Evolutionary conservation across 2,888 invertebrate genomes (phyloP).

Genomic region (Mechanitis messenoides): DNA sequence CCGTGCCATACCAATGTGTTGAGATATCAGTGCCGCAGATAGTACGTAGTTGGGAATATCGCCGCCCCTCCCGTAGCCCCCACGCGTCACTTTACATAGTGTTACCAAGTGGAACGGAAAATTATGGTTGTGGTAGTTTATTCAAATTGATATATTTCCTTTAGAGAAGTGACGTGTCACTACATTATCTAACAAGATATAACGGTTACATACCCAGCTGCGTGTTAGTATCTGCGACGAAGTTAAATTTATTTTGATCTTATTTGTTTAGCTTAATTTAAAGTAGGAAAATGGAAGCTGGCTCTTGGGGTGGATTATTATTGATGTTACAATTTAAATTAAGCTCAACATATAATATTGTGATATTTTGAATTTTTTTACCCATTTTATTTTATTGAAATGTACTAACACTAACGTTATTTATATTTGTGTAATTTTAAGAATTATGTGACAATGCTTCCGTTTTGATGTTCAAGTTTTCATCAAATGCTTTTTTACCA

Average conservation of each 20-base stretch:
- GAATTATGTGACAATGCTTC: constrained; percentile 63
- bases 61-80: constrained; percentile 39
- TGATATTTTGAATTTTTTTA: constrained; percentile 74
- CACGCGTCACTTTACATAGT: constrained; percentile 52
- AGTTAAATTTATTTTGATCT: constrained; percentile 47
- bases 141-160: constrained; percentile 69
- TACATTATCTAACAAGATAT: constrained; percentile 37
- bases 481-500: constrained; percentile 57
- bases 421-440: constrained; percentile 55
- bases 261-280: constrained; percentile 76
- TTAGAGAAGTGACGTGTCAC: constrained; percentile 55
- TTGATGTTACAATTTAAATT: constrained; percentile 62
- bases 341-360: constrained; percentile 76
- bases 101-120: constrained; percentile 65
- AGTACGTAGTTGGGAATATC: constrained; percentile 42
- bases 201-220: constrained; percentile 17
- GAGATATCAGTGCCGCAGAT: constrained; percentile 40
- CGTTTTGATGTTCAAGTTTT: constrained; percentile 63
- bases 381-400: constrained; percentile 60
- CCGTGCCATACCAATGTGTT: constrained; percentile 48
- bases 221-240: constrained; percentile 10
- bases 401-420: constrained; percentile 56
- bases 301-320: constrained; percentile 43
- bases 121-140: constrained; percentile 75
- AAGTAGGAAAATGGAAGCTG: constrained; percentile 37